Evolutionary conservation across 2,797 vertebrate species (phyloP), one percentile per base, ranked within the genome.

Genomic region (Xiphophorus birchmanni): DNA sequence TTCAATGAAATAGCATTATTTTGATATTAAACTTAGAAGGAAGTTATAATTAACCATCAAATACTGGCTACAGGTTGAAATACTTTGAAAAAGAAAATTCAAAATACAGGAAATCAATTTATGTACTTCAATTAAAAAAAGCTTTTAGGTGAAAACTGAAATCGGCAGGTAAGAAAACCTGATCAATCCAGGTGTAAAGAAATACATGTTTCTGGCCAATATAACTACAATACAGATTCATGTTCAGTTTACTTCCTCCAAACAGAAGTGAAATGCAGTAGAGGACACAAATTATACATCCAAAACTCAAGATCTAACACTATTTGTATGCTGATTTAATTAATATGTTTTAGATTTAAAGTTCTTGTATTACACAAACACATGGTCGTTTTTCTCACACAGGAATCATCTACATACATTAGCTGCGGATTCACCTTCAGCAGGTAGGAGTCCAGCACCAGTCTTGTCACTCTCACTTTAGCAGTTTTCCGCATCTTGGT

Each of bases 401-500:
- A 60, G 5, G 12, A 60, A 32, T 32, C 58, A 32, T 29, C 29
- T 15, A 58, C 26, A 56, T 10, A 56, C 23, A 58, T 58, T 58
- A 26, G 13, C 5, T 56, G 40, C 1, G 6, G 35, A n/a, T 45
- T 84, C 87, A 96, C 96, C 98, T 99, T 99, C 2, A 98, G 93
- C 84, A 99, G 95, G 87, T 98, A 98, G 0, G 96, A 96, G 89
- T 99, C 97, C 86, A 99, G 89, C 75, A 98, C 97, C 8, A 99
- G 96, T 80, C 99, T 96, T 0, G 97, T 99, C 8, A 97, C 97
- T 90, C 97, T 95, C 81, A 99, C 99, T 96, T 99, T 99, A 18
- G 98, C 98, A 0, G 98, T 99, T 90, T 97, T 98, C 32, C 58
- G 83, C 98, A 99, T 99, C 87, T 99, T 98, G 81, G 98, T 99